Percentiles rank a stretch among this genome's conserved stretches.
phyloP scores from a whole-genome alignment of 2,888 invertebrate species.

The Cheiracanthium punctorium region DNA sequence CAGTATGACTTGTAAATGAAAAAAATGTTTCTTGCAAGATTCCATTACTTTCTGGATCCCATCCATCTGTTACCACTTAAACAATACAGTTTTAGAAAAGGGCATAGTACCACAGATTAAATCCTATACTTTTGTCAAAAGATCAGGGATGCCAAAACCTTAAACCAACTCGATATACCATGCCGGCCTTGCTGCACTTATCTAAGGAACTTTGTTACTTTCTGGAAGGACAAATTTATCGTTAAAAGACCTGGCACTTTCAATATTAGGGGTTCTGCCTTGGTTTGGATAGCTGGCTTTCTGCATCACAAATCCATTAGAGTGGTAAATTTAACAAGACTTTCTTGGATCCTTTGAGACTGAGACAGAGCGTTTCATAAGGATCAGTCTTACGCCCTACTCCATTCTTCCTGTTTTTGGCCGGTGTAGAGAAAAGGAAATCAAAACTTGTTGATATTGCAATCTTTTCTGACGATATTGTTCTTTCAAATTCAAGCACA shows the following conservation, averaged over 20 bases:
- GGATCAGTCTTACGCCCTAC: neutral
- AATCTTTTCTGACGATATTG: no score
- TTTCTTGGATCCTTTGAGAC: neutral
- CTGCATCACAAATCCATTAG: constrained; percentile 3
- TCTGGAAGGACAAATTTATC: neutral
- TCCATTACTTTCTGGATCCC: no score
- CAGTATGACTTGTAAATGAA: neutral
- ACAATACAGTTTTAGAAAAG: no score
- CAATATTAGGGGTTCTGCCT: neutral
- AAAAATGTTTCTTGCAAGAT: no score
- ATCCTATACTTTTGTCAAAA: no score
- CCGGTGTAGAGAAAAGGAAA: neutral
- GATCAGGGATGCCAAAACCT: no score
- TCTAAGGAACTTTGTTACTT: no score
- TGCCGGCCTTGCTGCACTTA: no score
- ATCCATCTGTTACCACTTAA: no score
- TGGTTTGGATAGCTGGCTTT: neutral
- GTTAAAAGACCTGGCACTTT: neutral
- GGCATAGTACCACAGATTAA: no score
- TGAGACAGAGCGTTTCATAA: neutral
- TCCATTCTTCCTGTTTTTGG: neutral
- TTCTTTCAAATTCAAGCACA: no score
- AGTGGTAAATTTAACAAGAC: neutral
- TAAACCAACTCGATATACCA: no score
- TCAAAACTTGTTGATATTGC: neutral